phyloP scores from a whole-genome alignment of 1,140 invertebrate species.

The Diuraphis noxia region DNA sequence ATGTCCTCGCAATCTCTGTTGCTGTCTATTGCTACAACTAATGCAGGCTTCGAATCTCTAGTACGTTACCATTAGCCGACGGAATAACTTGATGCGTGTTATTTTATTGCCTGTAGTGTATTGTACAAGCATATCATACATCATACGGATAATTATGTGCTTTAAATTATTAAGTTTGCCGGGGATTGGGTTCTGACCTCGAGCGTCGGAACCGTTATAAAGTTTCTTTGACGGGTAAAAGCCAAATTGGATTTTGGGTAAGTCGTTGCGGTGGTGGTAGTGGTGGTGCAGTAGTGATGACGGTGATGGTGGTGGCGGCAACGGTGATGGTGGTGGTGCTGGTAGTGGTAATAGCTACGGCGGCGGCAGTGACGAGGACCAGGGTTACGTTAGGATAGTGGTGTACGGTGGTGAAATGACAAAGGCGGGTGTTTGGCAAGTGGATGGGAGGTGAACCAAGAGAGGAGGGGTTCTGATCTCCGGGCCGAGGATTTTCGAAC shows the following conservation, averaged over 20 bases:
- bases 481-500: conserved; percentile 48
- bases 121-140: not conserved
- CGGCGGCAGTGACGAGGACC: too few species aligned
- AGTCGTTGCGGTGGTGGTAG: not conserved
- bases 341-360: not conserved
- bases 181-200: conserved; percentile 43
- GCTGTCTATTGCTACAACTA: not conserved
- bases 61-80: not conserved
- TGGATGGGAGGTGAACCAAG: not conserved
- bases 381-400: not conserved
- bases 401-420: not conserved
- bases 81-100: not conserved
- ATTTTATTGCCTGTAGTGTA: not conserved
- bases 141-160: conserved; percentile 36
- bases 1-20: not conserved
- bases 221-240: conserved; percentile 52
- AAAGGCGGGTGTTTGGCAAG: not conserved
- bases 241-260: conserved; percentile 49
- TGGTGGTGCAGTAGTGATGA: not conserved
- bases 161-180: conserved; percentile 50
- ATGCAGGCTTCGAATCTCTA: not conserved
- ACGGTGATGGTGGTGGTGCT: not conserved
- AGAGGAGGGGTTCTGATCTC: conserved; percentile 21
- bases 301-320: too few species aligned
- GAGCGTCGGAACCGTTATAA: conserved; percentile 42